Percentiles rank a stretch among this genome's conserved stretches.
Evolutionary conservation across 2,113 vertebrate species (phyloP).

Genomic region (Anarrhichthys ocellatus): DNA sequence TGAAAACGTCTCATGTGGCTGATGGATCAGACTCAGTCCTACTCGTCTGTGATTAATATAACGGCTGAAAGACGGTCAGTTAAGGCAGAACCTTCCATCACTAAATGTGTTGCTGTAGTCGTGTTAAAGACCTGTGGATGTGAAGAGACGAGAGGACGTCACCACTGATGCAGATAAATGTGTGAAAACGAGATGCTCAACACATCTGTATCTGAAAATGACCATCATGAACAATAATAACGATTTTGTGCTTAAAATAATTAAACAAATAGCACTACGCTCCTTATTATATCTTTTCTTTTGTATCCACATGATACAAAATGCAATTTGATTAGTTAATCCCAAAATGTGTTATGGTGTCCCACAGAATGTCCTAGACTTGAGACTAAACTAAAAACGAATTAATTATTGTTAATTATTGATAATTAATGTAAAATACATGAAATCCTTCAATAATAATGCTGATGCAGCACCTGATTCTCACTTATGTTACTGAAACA

Average conservation of each 20-base stretch:
- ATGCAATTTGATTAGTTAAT: neutral
- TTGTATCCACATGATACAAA: neutral
- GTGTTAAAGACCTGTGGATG: slow-evolving; percentile 19
- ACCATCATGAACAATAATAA: too few relatives aligned
- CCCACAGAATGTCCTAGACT: too few relatives aligned
- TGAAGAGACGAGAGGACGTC: neutral
- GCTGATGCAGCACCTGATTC: too few relatives aligned
- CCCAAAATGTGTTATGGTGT: too few relatives aligned
- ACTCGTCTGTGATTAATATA: slow-evolving; percentile 78
- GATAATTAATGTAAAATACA: neutral
- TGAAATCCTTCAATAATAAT: neutral
- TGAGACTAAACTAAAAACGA: too few relatives aligned
- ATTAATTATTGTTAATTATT: neutral
- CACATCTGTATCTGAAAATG: too few relatives aligned
- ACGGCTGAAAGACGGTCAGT: slow-evolving; percentile 84
- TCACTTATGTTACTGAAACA: too few relatives aligned
- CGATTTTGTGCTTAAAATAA: too few relatives aligned
- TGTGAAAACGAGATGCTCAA: too few relatives aligned
- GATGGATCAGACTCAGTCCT: slow-evolving; percentile 10
- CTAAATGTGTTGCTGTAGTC: slow-evolving; percentile 49
- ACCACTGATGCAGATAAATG: slow-evolving; percentile 36
- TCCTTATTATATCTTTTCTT: too few relatives aligned
- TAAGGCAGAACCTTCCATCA: slow-evolving; percentile 76
- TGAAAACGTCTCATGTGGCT: neutral
- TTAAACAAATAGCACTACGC: too few relatives aligned